Evolutionary conservation across 2,797 vertebrate genomes (phyloP), one percentile per base, ranked within the genome.

Genomic region (Poeciliopsis paucimaculata): DNA sequence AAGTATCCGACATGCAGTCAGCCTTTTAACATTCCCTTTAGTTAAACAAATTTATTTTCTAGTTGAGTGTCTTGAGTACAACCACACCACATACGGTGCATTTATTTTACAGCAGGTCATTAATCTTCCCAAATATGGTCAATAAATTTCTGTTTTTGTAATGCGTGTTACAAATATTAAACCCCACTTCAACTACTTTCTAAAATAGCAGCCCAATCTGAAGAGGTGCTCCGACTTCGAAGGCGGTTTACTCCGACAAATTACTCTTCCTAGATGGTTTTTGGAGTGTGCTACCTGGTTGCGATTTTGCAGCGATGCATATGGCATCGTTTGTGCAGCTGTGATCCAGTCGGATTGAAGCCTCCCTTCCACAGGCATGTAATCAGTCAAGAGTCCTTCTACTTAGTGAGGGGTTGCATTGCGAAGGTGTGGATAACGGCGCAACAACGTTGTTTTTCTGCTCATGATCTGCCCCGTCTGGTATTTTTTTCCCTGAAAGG

Each of bases 401-500:
- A 66, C 64, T 66, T 68, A 39, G 64, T 66, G 34, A 71, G 68
- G 16, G 68, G 41, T 16, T 16, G 68, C 41, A 71, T 28, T 6
- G 6, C 13, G 5, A 71, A 71, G 41, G 68, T 71, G 68, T 71
- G 68, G 13, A 71, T 45, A 71, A 71, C 41, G 3, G 68, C 5
- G 26, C 68, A 45, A 71, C 41, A 45, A 45, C n/a, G 68, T n/a
- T 71, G 68, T 71, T 71, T 71, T 71, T 71, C 68, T 71, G 41
- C 23, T 45, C n/a, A 5, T n/a, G 68, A 41, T 28, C 68, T n/a
- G 12, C 68, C 23, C 68, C 41, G 13, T 71, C 68, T 71, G 68
- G 41, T 45, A 71, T 68, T 71, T 71, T 45, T 71, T 45, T 28
- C 26, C 26, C 68, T 71, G 68, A 71, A 71, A 71, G 68, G 5